Percentiles rank a stretch among this genome's conserved stretches.
Conservation (phyloP, 2,888 invertebrate species). For the Eupithecia pulchellata region DNA sequence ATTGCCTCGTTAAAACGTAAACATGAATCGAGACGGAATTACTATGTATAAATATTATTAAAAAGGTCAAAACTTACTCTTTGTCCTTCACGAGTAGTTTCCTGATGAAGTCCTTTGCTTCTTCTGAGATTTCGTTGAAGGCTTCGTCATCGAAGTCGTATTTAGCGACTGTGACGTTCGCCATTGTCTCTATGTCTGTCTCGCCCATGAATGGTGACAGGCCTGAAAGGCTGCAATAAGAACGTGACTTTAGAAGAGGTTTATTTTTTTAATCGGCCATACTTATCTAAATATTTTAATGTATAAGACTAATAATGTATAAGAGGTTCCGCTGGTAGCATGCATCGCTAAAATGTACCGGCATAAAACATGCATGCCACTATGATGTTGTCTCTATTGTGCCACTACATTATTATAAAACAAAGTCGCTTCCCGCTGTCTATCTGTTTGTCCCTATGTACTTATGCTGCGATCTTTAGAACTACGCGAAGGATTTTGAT, state of each 20-base stretch:
- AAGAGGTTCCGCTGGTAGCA: neutral
- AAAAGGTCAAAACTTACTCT: constrained; percentile 88
- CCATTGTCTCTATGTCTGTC: constrained; percentile 98
- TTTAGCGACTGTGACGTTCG: constrained; percentile 98
- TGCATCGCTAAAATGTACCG: neutral
- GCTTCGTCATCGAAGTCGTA: constrained; percentile 99
- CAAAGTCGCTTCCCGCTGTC: no score
- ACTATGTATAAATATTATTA: constrained; percentile 1
- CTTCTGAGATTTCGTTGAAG: constrained; percentile 96
- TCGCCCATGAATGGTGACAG: constrained; percentile 99
- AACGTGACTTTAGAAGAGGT: neutral
- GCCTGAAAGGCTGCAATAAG: constrained; percentile 92
- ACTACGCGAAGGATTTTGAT: no score
- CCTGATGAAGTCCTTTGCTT: constrained; percentile 97
- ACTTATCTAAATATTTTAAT: neutral
- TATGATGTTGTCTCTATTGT: no score
- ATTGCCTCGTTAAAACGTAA: constrained; percentile 4
- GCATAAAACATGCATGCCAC: neutral
- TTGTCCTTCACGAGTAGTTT: constrained; percentile 96
- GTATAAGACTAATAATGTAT: neutral
- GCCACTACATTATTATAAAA: no score
- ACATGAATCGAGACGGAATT: constrained; percentile 17
- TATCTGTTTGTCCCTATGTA: no score
- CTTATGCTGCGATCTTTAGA: no score
- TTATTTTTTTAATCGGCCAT: neutral